Percentiles rank a stretch among this genome's conserved stretches.
Evolutionary conservation across 2,888 invertebrate species (phyloP).

Genomic region (Parapristionchus giblindavisi): DNA sequence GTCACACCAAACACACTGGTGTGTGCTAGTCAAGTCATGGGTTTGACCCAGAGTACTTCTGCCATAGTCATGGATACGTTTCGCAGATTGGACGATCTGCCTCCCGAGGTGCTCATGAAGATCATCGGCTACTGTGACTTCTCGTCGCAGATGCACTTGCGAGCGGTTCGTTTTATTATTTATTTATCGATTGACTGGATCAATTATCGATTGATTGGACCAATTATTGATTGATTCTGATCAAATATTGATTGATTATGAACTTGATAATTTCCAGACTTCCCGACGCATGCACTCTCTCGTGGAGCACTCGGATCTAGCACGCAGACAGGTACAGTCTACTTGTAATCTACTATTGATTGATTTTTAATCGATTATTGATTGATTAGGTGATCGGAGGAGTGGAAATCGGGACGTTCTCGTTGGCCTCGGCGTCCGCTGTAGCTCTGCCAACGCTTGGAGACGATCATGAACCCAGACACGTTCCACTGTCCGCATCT

Average conservation of each 20-base stretch:
- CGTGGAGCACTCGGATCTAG: constrained; percentile 36
- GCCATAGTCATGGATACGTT: too few species aligned
- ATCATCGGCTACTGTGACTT: constrained; percentile 38
- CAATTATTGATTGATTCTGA: background rate
- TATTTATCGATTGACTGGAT: too few species aligned
- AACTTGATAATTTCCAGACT: constrained; percentile 19
- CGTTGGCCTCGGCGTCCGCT: constrained; percentile 13
- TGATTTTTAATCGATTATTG: background rate
- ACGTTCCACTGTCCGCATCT: background rate
- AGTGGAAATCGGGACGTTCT: constrained; percentile 35
- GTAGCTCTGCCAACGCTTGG: constrained; percentile 8
- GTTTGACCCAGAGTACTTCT: too few species aligned
- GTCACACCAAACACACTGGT: background rate
- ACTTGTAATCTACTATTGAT: background rate
- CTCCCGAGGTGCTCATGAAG: constrained; percentile 26
- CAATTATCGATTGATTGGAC: background rate
- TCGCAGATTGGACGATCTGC: constrained; percentile 35
- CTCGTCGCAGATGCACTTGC: constrained; percentile 37
- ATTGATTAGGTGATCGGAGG: constrained; percentile 30
- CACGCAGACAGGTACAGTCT: constrained; percentile 26
- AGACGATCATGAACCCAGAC: background rate
- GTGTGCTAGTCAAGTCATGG: too few species aligned
- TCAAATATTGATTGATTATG: background rate
- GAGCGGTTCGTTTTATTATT: constrained; percentile 37
- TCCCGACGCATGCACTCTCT: constrained; percentile 36